Evolutionary conservation across 2,888 invertebrate genomes (phyloP), one percentile per base, ranked within the genome.

Genomic region (Archips xylosteana): DNA sequence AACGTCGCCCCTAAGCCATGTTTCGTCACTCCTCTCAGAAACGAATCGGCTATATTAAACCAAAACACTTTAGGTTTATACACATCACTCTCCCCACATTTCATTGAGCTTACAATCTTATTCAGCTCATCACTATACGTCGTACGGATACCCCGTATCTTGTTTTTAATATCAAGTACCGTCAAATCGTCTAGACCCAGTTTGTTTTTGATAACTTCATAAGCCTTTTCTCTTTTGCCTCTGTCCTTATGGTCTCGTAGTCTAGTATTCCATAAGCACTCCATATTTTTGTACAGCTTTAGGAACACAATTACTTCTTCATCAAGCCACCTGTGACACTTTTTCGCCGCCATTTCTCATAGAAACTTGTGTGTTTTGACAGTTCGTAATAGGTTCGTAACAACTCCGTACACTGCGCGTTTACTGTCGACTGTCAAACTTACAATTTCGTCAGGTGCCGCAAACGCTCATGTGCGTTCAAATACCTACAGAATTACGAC

Each of bases 21-120:
- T 34, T 60, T 60, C 32, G 68, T 59, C n/a, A 68, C 68, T 32
- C 13, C 45, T 60, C 60, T 68, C 9, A 68, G 15, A 15, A 68
- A 68, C 9, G 68, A 42, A 32, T 68, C 59, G 6, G 68, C 68
- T 12, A 68, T 23, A 45, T 39, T 68, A 23, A 68, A 68, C 68
- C 68, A 68, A 47, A 68, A 68, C n/a, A 68, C 68, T 60, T 60
- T 68, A 39, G 68, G 68, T 12, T 68, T 57, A 34, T 68, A 68
- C 2, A 68, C 39, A 23, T 63, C 63, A 23, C 51, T 32, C n/a
- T 68, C 32, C 45, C 23, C 45, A 34, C 42, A 42, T 60, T 34
- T 68, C 32, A 60, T 47, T 9, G 68, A 68, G 13, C 15, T 60
- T 9, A 42, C 57, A 4, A 68, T 59, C 32, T 68, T 68, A 23